Evolutionary conservation across 2,797 vertebrate genomes (phyloP), one percentile per base, ranked within the genome.

Genomic region (Cyprinella venusta): DNA sequence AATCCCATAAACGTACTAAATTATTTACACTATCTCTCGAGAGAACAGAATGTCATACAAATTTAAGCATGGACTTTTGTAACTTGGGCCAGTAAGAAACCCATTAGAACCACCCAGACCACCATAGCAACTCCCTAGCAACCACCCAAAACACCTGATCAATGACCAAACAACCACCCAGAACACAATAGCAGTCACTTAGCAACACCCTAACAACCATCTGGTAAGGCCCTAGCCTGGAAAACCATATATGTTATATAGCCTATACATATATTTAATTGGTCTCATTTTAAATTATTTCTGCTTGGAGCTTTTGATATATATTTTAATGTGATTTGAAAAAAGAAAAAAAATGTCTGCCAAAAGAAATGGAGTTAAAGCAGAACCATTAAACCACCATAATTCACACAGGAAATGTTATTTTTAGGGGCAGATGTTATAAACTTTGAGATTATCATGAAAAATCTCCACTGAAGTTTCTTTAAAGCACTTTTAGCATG

Each of bases 381-480:
- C 52, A 10, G 54, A 71, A 36, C 30, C 42, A 63, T 72, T 81
- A 72, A 80, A 42, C 59, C 38, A 19, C 67, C 36, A 45, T 69
- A 50, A 61, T 52, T 77, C 38, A 30, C 40, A 45, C 6, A 74
- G 13, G 40, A 61, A 48, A 26, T 76, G 74, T 69, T 38, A 64
- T 67, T 72, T 54, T 61, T 65, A 45, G 9, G 45, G 59, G 45
- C 59, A 75, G 70, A 82, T 18, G 70, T 40, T 75, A 48, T 48
- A 52, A 82, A 82, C 45, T 54, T 54, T 82, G 7, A 67, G 50
- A 42, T 76, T 54, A 82, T n/a, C 70, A 40, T 54, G 70, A 82
- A 75, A 82, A 82, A 76, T 76, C 8, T 82, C 18, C 48, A 67
- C 59, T 52, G 61, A 68, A 64, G 63, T 65, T 50, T 50, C 15